Percentiles rank a stretch among this genome's conserved stretches.
These are phyloP conservation scores for Oreochromis niloticus DNA, from an alignment of 2,113 vertebrate species.

Conservation along the genomic window DNA sequence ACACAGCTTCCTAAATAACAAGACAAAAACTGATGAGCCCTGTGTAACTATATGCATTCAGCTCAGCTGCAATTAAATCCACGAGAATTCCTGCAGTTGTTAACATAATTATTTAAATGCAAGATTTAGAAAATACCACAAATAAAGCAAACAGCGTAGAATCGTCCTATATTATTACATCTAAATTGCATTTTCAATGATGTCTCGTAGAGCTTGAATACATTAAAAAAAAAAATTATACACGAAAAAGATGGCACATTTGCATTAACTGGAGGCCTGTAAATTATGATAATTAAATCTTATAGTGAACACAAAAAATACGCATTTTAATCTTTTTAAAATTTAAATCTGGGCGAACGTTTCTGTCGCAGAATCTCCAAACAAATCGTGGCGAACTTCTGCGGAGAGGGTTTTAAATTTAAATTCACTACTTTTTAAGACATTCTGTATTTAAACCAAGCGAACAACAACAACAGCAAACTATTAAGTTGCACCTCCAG, in stretches of 20 bases:
- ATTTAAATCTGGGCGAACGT: background rate
- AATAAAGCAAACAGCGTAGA: background rate
- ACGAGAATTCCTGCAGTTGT: background rate
- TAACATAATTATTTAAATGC: background rate
- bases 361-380: background rate
- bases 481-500: background rate
- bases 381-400: background rate
- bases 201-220: background rate
- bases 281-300: background rate
- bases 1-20: constrained; percentile 3
- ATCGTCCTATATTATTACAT: background rate
- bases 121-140: background rate
- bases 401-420: background rate
- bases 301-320: background rate
- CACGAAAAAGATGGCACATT: background rate
- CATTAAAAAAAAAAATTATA: background rate
- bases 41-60: background rate
- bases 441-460: background rate
- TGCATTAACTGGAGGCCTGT: background rate
- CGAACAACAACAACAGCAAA: background rate
- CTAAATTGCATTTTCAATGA: background rate
- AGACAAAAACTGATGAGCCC: background rate
- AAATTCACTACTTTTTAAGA: background rate
- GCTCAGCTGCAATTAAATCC: background rate
- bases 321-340: background rate